Conservation (phyloP, 2,113 vertebrate species). For the Tapirus terrestris region DNA sequence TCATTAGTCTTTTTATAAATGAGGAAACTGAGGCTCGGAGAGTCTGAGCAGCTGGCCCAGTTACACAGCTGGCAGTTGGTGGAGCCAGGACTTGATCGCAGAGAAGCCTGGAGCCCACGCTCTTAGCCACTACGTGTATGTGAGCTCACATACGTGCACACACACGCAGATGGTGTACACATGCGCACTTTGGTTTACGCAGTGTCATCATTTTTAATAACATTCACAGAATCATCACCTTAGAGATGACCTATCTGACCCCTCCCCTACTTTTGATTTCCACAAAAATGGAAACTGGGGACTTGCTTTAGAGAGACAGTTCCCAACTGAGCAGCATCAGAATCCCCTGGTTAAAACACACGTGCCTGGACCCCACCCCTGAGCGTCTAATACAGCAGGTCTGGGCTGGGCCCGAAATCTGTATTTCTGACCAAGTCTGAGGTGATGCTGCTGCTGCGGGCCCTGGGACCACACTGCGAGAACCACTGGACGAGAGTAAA, state of each 20-base stretch:
- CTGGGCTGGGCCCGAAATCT: background rate
- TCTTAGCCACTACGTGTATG: fast-evolving
- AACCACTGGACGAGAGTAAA: fast-evolving
- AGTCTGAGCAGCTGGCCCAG: background rate
- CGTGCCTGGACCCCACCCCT: background rate
- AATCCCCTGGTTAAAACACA: background rate
- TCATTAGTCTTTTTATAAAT: background rate
- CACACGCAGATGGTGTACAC: background rate
- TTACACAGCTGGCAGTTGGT: background rate
- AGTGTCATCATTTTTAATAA: background rate
- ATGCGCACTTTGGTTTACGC: background rate
- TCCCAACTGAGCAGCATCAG: background rate
- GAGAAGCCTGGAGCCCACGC: background rate
- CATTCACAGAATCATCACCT: background rate
- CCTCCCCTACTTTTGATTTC: background rate
- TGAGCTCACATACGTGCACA: background rate
- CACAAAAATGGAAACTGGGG: background rate
- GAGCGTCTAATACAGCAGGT: background rate
- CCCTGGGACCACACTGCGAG: background rate
- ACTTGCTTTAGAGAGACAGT: background rate
- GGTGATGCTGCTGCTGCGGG: background rate
- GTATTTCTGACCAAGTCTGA: background rate
- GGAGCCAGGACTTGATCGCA: background rate
- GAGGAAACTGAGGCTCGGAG: background rate
- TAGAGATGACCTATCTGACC: background rate